These are phyloP conservation scores for Acleris laterana DNA, from an alignment of 2,888 invertebrate species.

Conservation along the genomic window DNA sequence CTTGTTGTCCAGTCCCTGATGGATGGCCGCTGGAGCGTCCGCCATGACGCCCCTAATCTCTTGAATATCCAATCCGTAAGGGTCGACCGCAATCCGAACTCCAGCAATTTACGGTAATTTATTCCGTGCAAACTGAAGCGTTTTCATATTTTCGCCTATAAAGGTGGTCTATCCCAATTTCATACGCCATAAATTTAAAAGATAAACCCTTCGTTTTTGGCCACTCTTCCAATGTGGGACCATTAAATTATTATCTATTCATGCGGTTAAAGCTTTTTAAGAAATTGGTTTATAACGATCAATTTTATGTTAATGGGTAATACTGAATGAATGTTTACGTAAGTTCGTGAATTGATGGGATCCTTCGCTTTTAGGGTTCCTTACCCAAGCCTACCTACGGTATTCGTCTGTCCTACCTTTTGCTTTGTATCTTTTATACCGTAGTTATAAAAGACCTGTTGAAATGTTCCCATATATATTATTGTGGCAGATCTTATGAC, in stretches of 20 bases:
- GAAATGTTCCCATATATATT: no score
- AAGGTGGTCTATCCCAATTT: conserved; percentile 57
- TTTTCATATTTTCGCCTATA: conserved; percentile 58
- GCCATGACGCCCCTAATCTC: conserved; percentile 52
- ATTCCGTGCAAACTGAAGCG: conserved; percentile 54
- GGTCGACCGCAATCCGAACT: conserved; percentile 59
- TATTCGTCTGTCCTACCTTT: no score
- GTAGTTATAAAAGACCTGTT: no score
- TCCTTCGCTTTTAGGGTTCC: no score
- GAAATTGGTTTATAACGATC: conserved; percentile 45
- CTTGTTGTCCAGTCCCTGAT: conserved; percentile 42
- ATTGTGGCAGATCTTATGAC: no score
- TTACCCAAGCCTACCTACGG: no score
- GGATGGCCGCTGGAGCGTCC: conserved; percentile 47
- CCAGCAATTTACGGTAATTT: conserved; percentile 60
- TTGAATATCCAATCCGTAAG: conserved; percentile 53
- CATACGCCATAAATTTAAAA: conserved; percentile 63
- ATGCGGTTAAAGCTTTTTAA: conserved; percentile 52
- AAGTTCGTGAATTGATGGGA: no score
- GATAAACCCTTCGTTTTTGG: conserved; percentile 60
- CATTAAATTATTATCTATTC: conserved; percentile 49
- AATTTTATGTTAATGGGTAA: background rate
- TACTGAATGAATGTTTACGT: background rate
- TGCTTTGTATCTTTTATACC: no score
- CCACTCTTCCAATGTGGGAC: conserved; percentile 55